Base-by-base conservation (phyloP, 2,113 vertebrate species). In the Chionis minor region DNA sequence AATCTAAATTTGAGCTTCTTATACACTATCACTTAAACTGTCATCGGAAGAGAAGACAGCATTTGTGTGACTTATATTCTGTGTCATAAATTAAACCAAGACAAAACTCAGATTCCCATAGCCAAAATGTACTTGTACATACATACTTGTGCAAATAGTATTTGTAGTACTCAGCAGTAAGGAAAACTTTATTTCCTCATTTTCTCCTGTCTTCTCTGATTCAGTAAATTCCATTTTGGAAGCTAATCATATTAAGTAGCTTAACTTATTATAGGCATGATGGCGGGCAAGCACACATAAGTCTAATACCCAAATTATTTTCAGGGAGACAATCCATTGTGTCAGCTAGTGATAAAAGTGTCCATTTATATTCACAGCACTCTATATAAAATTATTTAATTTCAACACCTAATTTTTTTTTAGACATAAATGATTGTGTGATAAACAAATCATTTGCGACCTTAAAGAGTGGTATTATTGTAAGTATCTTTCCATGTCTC, bases 241-340 rank as follows among this genome's bases (percentile, higher is more conserved):
- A 93, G 83, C 28, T 96, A 90, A 92, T 93, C 62, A 56, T 83
- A 67, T 88, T 95, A 90, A 93, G 65, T 35, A 79, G 56, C 67
- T 93, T 88, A 92, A 85, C 32, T 78, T 94, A 70, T 58, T 92
- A 55, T 32, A 80, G 45, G n/a, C 52, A 75, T 69, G 74, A 61
- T 63, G 56, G 51, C 1, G 1, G 54, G 62, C 49, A 92, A 73
- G 72, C 35, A 70, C 62, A 55, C 10, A 4, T 66, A 92, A 87
- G 44, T 86, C 79, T 88, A 90, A 93, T 33, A 93, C 11, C 12
- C 75, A 73, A 45, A 83, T 95, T 93, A 70, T 66, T 93, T 74
- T 83, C 82, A 66, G 67, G n/a, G 55, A 95, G 38, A 90, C 45
- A 63, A 92, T 88, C 51, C 54, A 54, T 89, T n/a, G 40, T 75